A percentile compares a stretch with the other conserved stretches of the same genome.
Conservation (phyloP, 2,888 invertebrate species). For the Endotricha flammealis region DNA sequence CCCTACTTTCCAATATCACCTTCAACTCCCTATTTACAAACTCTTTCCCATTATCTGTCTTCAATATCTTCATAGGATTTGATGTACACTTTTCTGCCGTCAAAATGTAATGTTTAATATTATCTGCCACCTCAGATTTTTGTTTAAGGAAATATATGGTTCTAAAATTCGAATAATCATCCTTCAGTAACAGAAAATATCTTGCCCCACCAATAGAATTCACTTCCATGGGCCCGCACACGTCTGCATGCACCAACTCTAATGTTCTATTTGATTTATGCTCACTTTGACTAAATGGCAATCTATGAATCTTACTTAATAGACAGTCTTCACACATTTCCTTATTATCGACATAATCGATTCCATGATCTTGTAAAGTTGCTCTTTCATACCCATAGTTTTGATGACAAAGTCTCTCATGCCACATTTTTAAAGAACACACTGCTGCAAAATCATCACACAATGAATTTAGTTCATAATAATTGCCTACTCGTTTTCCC, state of each 20-base stretch:
- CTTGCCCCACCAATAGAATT: constrained; percentile 10
- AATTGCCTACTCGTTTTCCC: constrained; percentile 19
- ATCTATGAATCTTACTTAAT: constrained; percentile 5
- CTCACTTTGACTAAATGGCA: constrained; percentile 5
- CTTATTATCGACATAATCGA: not conserved
- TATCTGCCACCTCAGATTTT: too few relatives aligned
- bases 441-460: constrained; percentile 6
- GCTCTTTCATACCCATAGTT: not conserved
- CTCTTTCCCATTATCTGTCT: not conserved
- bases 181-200: constrained; percentile 10
- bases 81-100: not conserved
- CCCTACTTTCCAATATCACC: not conserved
- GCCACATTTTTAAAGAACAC: constrained; percentile 7
- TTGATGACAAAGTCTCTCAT: constrained; percentile 5
- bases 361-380: not conserved
- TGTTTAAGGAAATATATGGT: not conserved
- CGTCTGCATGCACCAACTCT: constrained; percentile 11
- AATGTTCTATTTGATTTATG: not conserved
- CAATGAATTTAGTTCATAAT: constrained; percentile 15
- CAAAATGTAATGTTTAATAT: too few relatives aligned
- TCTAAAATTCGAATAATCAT: constrained; percentile 9
- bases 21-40: not conserved
- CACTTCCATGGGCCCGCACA: constrained; percentile 12
- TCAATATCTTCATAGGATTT: not conserved
- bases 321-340: constrained; percentile 3